Percentiles rank a stretch among this genome's conserved stretches.
Evolutionary conservation across 1,140 invertebrate species (phyloP).

Genomic region (Heterodera schachtii): DNA sequence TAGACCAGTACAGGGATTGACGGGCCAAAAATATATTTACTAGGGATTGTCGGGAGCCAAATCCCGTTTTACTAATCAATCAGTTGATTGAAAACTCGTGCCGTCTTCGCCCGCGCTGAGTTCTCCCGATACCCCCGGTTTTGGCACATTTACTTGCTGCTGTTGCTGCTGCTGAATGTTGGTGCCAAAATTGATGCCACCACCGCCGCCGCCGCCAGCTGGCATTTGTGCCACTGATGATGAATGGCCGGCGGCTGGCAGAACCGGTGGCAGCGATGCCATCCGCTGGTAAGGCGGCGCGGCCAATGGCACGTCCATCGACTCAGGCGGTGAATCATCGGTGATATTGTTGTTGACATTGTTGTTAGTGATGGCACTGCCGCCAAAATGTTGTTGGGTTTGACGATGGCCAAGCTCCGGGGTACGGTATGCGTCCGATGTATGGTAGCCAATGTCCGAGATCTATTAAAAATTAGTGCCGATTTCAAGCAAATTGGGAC

Average conservation of each 20-base stretch:
- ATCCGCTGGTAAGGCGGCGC: slow-evolving; percentile 27
- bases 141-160: too few species aligned
- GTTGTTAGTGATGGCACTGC: not conserved
- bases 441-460: not conserved
- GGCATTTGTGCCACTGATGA: not conserved
- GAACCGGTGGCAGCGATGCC: slow-evolving; percentile 18
- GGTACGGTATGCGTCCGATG: not conserved
- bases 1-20: too few species aligned
- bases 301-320: slow-evolving; percentile 19
- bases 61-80: too few species aligned
- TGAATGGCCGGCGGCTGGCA: not conserved
- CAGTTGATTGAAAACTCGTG: too few species aligned
- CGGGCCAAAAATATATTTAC: too few species aligned
- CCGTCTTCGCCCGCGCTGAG: too few species aligned
- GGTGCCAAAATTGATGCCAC: not conserved
- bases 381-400: not conserved
- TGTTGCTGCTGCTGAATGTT: too few species aligned
- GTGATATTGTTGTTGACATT: too few species aligned
- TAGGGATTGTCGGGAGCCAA: too few species aligned
- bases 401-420: slow-evolving; percentile 12
- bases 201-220: slow-evolving; percentile 11
- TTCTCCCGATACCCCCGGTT: too few species aligned
- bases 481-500: too few species aligned
- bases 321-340: slow-evolving; percentile 1
- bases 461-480: not conserved